These are phyloP conservation scores for Blastobasis adustella DNA, from an alignment of 2,888 invertebrate species.

Conservation along the genomic window DNA sequence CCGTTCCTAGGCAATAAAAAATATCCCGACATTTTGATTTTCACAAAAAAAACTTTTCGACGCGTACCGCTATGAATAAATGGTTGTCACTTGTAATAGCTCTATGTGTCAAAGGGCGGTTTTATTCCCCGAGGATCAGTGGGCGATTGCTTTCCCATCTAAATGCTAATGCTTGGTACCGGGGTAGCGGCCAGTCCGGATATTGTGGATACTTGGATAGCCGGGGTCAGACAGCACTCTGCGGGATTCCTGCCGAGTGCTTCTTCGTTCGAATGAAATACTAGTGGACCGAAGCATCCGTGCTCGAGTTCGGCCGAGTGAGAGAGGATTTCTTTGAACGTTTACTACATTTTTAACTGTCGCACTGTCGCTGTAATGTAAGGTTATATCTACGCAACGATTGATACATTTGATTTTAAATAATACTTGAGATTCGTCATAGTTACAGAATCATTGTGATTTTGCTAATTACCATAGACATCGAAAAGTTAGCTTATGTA, in stretches of 20 bases:
- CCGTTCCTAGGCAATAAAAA: not conserved
- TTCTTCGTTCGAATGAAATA: not conserved
- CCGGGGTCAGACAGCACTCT: slow-evolving; percentile 13
- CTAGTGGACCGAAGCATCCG: too few species aligned
- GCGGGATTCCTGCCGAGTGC: not conserved
- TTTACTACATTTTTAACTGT: too few species aligned
- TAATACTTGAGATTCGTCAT: too few species aligned
- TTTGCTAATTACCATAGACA: too few species aligned
- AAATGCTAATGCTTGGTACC: slow-evolving; percentile 34
- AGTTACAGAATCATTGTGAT: too few species aligned
- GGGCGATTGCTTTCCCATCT: slow-evolving; percentile 34
- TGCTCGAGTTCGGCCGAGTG: too few species aligned
- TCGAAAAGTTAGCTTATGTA: too few species aligned
- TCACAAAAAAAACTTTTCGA: not conserved
- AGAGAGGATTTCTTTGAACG: too few species aligned
- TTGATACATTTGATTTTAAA: too few species aligned
- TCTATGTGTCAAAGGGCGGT: slow-evolving; percentile 18
- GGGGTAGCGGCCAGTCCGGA: slow-evolving; percentile 19
- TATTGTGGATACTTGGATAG: slow-evolving; percentile 20
- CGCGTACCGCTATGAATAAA: too few species aligned
- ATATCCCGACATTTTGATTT: not conserved
- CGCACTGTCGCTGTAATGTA: too few species aligned
- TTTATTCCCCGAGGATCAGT: slow-evolving; percentile 13
- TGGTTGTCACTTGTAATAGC: not conserved
- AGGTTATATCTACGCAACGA: too few species aligned